phyloP scores from a whole-genome alignment of 1,140 invertebrate species.

The Helicoverpa zea region DNA sequence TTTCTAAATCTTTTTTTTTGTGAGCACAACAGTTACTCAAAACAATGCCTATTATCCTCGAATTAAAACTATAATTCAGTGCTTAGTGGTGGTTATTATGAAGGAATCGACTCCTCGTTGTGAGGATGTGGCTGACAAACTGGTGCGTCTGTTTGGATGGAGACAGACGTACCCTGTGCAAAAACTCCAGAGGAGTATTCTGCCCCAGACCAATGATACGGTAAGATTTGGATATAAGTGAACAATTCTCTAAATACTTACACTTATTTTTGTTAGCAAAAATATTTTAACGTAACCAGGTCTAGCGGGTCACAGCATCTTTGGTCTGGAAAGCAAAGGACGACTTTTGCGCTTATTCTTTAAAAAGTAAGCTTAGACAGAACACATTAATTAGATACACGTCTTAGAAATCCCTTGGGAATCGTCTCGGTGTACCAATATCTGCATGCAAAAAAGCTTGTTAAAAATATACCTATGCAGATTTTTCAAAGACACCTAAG shows the following conservation, averaged over 20 bases:
- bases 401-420: too few relatives aligned
- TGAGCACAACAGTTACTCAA: slow-evolving; percentile 30
- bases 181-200: slow-evolving; percentile 90
- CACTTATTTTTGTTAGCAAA: too few relatives aligned
- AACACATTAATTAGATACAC: too few relatives aligned
- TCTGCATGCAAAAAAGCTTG: too few relatives aligned
- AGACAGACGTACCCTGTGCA: slow-evolving; percentile 92
- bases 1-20: background rate
- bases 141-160: slow-evolving; percentile 91
- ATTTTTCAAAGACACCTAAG: background rate
- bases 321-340: too few relatives aligned
- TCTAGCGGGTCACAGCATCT: too few relatives aligned
- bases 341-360: too few relatives aligned
- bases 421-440: too few relatives aligned
- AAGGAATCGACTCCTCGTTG: slow-evolving; percentile 82
- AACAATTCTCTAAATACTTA: too few relatives aligned
- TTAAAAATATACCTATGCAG: too few relatives aligned
- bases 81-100: slow-evolving; percentile 66
- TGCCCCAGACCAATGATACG: slow-evolving; percentile 83
- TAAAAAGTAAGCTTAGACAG: too few relatives aligned
- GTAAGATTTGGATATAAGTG: slow-evolving; percentile 61
- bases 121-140: slow-evolving; percentile 89
- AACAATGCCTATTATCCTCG: slow-evolving; percentile 36
- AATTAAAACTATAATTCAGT: slow-evolving; percentile 28
- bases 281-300: too few relatives aligned